phyloP scores from a whole-genome alignment of 2,888 invertebrate species.

The Pyralis farinalis region DNA sequence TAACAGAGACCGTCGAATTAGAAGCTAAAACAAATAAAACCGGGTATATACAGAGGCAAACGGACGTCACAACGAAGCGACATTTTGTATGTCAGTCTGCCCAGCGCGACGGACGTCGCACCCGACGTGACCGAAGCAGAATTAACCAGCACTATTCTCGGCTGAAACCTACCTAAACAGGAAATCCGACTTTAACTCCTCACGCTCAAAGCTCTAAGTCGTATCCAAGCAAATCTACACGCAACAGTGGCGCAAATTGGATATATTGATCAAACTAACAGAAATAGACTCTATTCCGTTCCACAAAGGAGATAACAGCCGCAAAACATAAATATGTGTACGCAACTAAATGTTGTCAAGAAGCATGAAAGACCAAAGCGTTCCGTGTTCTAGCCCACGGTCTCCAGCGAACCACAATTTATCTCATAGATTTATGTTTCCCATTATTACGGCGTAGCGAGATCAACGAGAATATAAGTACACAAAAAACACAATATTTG shows the following conservation, averaged over 20 bases:
- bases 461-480: slow-evolving; percentile 17
- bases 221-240: slow-evolving; percentile 23
- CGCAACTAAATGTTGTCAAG: slow-evolving; percentile 57
- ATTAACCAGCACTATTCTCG: slow-evolving; percentile 54
- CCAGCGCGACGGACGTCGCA: slow-evolving; percentile 37
- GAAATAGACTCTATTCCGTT: slow-evolving; percentile 27
- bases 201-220: background rate
- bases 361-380: slow-evolving; percentile 51
- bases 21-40: slow-evolving; percentile 2
- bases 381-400: slow-evolving; percentile 51
- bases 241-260: slow-evolving; percentile 23
- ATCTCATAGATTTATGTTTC: slow-evolving; percentile 70
- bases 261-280: slow-evolving; percentile 18
- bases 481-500: slow-evolving; percentile 4
- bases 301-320: slow-evolving; percentile 17
- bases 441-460: slow-evolving; percentile 53
- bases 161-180: slow-evolving; percentile 24
- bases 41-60: slow-evolving; percentile 9
- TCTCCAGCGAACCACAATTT: slow-evolving; percentile 59
- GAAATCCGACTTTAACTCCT: slow-evolving; percentile 31
- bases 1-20: too few species aligned
- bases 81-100: slow-evolving; percentile 53
- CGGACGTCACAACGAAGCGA: slow-evolving; percentile 16
- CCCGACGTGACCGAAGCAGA: slow-evolving; percentile 61
- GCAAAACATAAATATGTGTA: slow-evolving; percentile 26